These are phyloP conservation scores for Ctenopoma multispine DNA, from an alignment of 2,797 vertebrate species.

Conservation along the genomic window DNA sequence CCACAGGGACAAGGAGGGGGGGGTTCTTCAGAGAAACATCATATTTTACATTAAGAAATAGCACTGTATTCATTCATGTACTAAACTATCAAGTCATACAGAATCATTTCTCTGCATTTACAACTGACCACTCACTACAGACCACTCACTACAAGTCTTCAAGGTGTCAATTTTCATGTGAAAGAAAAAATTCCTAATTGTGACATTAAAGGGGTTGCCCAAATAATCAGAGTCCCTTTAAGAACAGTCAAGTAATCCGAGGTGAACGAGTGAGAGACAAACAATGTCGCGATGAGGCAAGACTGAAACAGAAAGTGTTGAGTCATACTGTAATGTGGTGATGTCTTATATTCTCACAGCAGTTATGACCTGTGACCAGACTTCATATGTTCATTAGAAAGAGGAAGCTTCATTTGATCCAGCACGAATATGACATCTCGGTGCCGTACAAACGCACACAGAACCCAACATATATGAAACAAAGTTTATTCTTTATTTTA, in stretches of 20 bases:
- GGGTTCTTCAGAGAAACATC: conserved; percentile 13
- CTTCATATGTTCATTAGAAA: conserved; percentile 38
- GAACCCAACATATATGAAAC: conserved; percentile 90
- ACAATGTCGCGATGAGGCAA: conserved; percentile 24
- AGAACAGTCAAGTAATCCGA: neutral
- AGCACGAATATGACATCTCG: too few species aligned
- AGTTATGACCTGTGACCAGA: neutral
- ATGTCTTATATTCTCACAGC: conserved; percentile 3
- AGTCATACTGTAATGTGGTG: conserved; percentile 47
- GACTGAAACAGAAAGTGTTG: conserved; percentile 41
- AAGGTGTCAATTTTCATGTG: conserved; percentile 5
- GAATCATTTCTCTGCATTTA: neutral
- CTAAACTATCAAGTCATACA: conserved; percentile 11
- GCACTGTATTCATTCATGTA: conserved; percentile 23
- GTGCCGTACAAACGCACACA: neutral
- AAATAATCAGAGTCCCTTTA: conserved; percentile 12
- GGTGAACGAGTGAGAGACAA: conserved; percentile 7
- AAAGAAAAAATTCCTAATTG: conserved; percentile 24
- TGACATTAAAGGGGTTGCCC: conserved; percentile 45
- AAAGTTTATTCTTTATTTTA: conserved; percentile 99
- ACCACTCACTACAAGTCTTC: neutral
- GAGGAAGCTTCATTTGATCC: too few species aligned
- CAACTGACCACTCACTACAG: neutral
- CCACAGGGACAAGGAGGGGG: neutral
- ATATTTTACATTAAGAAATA: conserved; percentile 11